A percentile compares a stretch with the other conserved stretches of the same genome.
phyloP scores from a whole-genome alignment of 2,113 vertebrate species.

The Uria lomvia region DNA sequence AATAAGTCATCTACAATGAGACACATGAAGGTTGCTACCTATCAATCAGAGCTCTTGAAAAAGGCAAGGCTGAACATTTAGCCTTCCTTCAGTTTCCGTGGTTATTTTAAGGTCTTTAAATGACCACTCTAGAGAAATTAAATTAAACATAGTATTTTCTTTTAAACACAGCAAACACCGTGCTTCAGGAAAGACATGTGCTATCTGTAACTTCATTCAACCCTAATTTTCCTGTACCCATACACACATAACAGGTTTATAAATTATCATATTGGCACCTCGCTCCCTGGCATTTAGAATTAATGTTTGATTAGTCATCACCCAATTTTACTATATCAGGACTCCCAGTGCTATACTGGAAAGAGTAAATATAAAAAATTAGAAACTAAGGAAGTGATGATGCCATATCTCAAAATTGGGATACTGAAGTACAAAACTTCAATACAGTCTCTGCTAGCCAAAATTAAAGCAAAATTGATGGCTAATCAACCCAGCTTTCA shows the following conservation, averaged over 20 bases:
- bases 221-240: not conserved
- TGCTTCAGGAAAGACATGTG: not conserved
- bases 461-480: not conserved
- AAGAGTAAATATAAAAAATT: not conserved
- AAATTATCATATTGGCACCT: not conserved
- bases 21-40: not conserved
- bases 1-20: not conserved
- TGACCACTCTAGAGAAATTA: not conserved
- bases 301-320: not conserved
- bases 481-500: not conserved
- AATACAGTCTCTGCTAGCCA: not conserved
- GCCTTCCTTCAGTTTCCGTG: not conserved
- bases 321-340: not conserved
- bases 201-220: not conserved
- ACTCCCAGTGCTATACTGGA: not conserved
- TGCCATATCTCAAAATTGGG: not conserved
- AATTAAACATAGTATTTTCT: not conserved
- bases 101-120: constrained; percentile 8
- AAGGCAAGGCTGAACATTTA: not conserved
- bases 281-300: not conserved
- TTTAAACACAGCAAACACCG: not conserved
- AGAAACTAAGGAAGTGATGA: not conserved
- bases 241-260: not conserved
- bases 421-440: not conserved
- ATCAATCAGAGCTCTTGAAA: not conserved